These are phyloP conservation scores for Nyctalus aviator DNA, from an alignment of 2,797 vertebrate species.

Conservation along the genomic window DNA sequence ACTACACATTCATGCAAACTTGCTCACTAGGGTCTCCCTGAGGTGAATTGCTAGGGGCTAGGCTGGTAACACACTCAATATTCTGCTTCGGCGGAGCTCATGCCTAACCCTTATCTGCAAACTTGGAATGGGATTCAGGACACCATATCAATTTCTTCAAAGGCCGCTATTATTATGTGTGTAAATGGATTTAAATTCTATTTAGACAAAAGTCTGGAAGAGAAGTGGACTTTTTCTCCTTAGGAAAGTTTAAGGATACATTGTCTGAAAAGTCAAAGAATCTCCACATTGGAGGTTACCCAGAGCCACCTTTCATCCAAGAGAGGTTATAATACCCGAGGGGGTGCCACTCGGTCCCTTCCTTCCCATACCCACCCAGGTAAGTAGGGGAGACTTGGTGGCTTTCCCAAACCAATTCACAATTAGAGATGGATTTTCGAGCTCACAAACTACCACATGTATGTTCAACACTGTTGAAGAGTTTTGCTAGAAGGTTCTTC, in stretches of 20 bases:
- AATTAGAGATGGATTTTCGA: slow-evolving; percentile 44
- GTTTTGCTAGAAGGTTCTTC: slow-evolving; percentile 19
- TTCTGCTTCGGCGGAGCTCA: neutral
- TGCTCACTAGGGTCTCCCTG: neutral
- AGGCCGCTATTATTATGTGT: neutral
- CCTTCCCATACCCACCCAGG: neutral
- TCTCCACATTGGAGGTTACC: neutral
- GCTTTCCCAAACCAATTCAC: neutral
- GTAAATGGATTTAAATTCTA: slow-evolving; percentile 35
- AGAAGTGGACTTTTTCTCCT: neutral
- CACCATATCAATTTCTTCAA: neutral
- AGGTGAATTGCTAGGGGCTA: neutral
- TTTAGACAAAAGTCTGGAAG: slow-evolving; percentile 1
- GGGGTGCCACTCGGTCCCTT: neutral
- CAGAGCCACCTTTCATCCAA: neutral
- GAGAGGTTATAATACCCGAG: neutral
- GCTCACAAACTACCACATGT: neutral
- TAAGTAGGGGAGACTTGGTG: neutral
- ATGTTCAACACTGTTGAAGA: slow-evolving; percentile 3
- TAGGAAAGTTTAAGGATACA: neutral
- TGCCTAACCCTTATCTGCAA: neutral
- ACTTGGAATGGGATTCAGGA: neutral
- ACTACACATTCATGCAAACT: neutral
- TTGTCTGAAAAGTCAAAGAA: slow-evolving; percentile 4
- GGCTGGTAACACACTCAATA: neutral